Conservation (phyloP, 1,140 invertebrate genomes). For the Drosophila trapezifrons region DNA sequence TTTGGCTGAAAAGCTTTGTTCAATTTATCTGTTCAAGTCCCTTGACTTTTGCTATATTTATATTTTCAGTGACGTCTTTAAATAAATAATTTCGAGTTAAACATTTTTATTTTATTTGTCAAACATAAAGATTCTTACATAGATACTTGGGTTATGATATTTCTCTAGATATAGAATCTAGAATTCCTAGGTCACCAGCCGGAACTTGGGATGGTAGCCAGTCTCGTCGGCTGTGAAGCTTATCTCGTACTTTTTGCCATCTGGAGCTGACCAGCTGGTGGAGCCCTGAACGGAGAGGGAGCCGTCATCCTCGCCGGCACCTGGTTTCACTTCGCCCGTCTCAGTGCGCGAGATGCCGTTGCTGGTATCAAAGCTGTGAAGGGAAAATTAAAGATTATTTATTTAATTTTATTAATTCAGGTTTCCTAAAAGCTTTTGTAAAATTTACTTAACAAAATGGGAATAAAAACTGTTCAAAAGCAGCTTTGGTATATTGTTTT, state of each 20-base stretch:
- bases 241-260: conserved; percentile 87
- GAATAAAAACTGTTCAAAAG: not conserved
- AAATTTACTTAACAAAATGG: not conserved
- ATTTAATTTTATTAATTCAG: not conserved
- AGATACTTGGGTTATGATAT: not conserved
- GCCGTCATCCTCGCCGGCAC: conserved; percentile 85
- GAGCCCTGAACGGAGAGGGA: conserved; percentile 86
- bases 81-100: too few relatives aligned
- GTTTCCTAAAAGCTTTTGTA: not conserved
- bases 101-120: conserved; percentile 1
- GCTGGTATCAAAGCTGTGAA: conserved; percentile 87
- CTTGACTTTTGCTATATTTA: not conserved
- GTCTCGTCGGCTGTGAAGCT: conserved; percentile 90
- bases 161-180: not conserved
- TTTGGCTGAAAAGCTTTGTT: not conserved
- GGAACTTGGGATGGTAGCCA: conserved; percentile 88
- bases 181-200: conserved; percentile 84
- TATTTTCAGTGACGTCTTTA: conserved; percentile 2
- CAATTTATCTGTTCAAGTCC: not conserved
- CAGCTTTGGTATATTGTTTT: too few relatives aligned
- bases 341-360: conserved; percentile 89
- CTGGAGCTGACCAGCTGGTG: conserved; percentile 88
- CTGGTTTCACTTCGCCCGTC: conserved; percentile 86
- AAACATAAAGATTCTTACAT: not conserved
- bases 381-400: not conserved